These are phyloP conservation scores for Zoanthus sociatus DNA, from an alignment of 92 coral and sea anemone species.

Conservation along the genomic window DNA sequence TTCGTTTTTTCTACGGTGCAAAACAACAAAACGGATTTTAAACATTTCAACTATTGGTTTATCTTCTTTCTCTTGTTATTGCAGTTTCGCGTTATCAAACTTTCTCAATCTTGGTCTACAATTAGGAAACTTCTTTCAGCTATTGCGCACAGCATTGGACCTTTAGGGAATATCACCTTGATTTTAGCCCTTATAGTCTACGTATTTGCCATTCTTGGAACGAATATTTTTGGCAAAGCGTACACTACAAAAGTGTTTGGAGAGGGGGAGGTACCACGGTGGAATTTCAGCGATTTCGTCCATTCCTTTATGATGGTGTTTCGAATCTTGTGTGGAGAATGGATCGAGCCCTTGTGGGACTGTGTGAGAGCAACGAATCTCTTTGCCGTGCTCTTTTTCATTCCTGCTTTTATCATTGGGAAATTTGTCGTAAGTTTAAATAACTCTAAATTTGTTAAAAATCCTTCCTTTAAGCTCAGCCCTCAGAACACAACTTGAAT, in stretches of 20 bases:
- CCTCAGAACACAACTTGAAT: too few species aligned
- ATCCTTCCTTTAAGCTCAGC: too few species aligned
- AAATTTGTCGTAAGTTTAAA: slow-evolving; percentile 77
- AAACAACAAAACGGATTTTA: too few species aligned
- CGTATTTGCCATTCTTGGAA: slow-evolving; percentile 84
- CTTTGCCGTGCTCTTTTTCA: slow-evolving; percentile 67
- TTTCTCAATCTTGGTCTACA: slow-evolving; percentile 86
- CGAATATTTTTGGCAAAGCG: slow-evolving; percentile 75
- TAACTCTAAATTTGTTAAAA: too few species aligned
- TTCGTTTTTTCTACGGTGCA: too few species aligned
- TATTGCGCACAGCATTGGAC: slow-evolving; percentile 85
- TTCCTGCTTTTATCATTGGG: slow-evolving; percentile 81
- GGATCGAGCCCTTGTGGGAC: slow-evolving; percentile 70
- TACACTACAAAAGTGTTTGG: slow-evolving; percentile 79
- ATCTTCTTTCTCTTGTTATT: background rate
- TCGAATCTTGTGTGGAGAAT: too few species aligned
- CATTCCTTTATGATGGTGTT: slow-evolving; percentile 85
- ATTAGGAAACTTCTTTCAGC: slow-evolving; percentile 82
- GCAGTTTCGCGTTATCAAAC: slow-evolving; percentile 79
- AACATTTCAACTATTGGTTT: too few species aligned
- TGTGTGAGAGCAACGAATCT: slow-evolving; percentile 83
- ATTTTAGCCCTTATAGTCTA: slow-evolving; percentile 78
- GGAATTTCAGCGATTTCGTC: slow-evolving; percentile 83
- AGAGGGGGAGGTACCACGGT: slow-evolving; percentile 71
- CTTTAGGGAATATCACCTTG: slow-evolving; percentile 80